Conservation (phyloP, 1,140 invertebrate species). For the Drosophila ironensis region DNA sequence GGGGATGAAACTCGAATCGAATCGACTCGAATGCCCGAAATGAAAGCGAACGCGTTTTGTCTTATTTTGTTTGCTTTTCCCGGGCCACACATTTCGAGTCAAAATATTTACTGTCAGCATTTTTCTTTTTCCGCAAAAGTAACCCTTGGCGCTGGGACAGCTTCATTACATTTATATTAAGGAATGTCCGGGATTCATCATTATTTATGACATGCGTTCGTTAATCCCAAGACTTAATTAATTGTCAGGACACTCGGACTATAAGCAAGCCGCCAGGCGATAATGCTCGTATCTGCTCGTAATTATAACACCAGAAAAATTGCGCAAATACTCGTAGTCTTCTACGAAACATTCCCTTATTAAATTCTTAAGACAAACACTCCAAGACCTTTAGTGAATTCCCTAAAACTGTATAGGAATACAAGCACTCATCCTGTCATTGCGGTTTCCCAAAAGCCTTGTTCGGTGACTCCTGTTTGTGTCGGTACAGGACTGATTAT, state of each 20-base stretch:
- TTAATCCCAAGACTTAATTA: slow-evolving; percentile 48
- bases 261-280: slow-evolving; percentile 11
- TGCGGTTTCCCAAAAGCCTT: slow-evolving; percentile 27
- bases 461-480: slow-evolving; percentile 17
- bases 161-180: slow-evolving; percentile 56
- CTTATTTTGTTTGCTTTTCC: slow-evolving; percentile 40
- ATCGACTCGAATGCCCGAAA: slow-evolving; percentile 29
- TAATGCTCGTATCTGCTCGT: not conserved
- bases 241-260: slow-evolving; percentile 38
- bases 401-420: too few species aligned
- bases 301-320: slow-evolving; percentile 3
- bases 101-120: slow-evolving; percentile 79
- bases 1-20: slow-evolving; percentile 57
- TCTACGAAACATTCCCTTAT: slow-evolving; percentile 11
- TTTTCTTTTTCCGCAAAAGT: slow-evolving; percentile 54
- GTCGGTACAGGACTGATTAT: slow-evolving; percentile 27
- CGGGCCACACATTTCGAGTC: slow-evolving; percentile 54
- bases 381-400: too few species aligned
- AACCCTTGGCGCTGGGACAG: slow-evolving; percentile 33
- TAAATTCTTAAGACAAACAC: slow-evolving; percentile 13
- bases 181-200: slow-evolving; percentile 46
- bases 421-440: slow-evolving; percentile 20
- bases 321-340: not conserved
- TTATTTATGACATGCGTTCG: slow-evolving; percentile 56
- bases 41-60: slow-evolving; percentile 38